phyloP scores from a whole-genome alignment of 1,140 invertebrate genomes.

The Dysdera silvatica region DNA sequence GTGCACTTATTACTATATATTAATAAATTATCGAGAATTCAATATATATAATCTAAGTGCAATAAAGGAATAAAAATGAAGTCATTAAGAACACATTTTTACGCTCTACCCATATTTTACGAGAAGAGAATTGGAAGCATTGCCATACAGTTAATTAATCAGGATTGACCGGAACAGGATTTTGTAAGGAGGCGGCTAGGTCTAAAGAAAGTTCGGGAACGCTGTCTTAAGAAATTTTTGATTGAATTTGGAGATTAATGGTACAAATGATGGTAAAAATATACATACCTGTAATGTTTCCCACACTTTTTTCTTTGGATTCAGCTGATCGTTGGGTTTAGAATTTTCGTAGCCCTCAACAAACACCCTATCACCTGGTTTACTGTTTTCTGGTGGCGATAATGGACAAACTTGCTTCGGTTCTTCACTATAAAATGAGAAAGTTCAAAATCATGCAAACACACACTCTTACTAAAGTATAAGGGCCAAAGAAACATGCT shows the following conservation, averaged over 20 bases:
- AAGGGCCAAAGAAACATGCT: too few species aligned
- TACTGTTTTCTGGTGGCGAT: conserved; percentile 59
- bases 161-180: neutral
- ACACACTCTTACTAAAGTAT: too few species aligned
- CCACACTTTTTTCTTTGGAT: conserved; percentile 98
- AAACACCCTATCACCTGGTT: conserved; percentile 69
- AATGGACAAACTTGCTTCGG: conserved; percentile 73
- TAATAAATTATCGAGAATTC: too few species aligned
- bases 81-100: neutral
- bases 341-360: conserved; percentile 73
- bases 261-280: conserved; percentile 1
- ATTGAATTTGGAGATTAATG: neutral
- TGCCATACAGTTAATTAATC: neutral
- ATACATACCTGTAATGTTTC: conserved; percentile 66
- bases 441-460: neutral
- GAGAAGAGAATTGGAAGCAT: neutral
- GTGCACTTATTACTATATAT: too few species aligned
- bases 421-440: conserved; percentile 38
- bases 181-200: neutral
- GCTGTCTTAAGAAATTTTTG: too few species aligned
- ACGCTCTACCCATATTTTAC: neutral
- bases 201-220: too few species aligned
- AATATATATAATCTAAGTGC: too few species aligned
- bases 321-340: conserved; percentile 57
- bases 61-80: too few species aligned